Percentiles rank a stretch among this genome's conserved stretches.
phyloP scores from a whole-genome alignment of 35 echinoderm and acorn worm genomes.

The Heliocidaris tuberculata region DNA sequence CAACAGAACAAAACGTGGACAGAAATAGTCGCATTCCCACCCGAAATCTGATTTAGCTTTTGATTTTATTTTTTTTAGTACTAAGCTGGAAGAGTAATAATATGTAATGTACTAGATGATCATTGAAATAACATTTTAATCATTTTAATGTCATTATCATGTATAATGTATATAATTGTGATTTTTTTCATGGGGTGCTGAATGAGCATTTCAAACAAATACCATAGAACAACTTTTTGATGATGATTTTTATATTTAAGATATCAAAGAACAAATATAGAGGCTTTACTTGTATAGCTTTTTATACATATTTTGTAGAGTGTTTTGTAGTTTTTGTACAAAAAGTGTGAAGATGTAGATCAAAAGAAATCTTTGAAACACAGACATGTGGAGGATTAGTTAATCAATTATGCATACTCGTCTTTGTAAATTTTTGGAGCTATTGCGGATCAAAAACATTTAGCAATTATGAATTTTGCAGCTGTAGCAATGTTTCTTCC shows the following conservation, averaged over 20 bases:
- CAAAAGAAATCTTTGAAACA: background rate
- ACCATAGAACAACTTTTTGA: background rate
- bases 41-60: background rate
- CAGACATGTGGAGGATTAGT: background rate
- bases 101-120: background rate
- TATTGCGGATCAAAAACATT: background rate
- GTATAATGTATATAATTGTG: background rate
- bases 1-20: too few relatives aligned
- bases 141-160: background rate
- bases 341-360: background rate
- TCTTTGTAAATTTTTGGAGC: background rate
- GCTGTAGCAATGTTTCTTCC: background rate
- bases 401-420: background rate
- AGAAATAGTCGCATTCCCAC: too few relatives aligned
- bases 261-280: background rate
- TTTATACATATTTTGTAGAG: constrained; percentile 19
- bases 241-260: background rate
- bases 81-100: background rate
- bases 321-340: background rate
- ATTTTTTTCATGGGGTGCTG: background rate
- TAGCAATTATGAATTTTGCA: background rate
- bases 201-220: background rate
- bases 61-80: background rate
- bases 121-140: background rate
- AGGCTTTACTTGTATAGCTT: constrained; percentile 1